Evolutionary conservation across 1,140 invertebrate genomes (phyloP).

Genomic region (Pachypeltis micranthus): DNA sequence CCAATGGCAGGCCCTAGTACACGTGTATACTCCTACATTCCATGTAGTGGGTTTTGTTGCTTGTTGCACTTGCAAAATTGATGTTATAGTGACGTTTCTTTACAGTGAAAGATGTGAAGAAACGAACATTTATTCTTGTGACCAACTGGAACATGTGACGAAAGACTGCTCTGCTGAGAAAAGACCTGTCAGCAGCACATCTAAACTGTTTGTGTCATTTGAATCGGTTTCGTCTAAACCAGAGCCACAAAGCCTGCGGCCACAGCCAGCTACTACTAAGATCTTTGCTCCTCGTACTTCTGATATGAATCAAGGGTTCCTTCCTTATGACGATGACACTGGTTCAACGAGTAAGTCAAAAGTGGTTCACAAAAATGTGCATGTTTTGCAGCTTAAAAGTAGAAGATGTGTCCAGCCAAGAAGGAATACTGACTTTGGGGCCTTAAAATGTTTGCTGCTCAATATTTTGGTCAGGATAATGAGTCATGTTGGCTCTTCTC

Average conservation of each 20-base stretch:
- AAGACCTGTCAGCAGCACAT: neutral
- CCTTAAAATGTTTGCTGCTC: too few relatives aligned
- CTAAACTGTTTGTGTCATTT: conserved; percentile 11
- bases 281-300: conserved; percentile 75
- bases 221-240: conserved; percentile 10
- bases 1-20: too few relatives aligned
- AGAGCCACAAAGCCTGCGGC: conserved; percentile 33
- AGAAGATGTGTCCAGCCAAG: too few relatives aligned
- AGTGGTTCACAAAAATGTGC: too few relatives aligned
- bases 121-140: conserved; percentile 17
- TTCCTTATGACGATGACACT: conserved; percentile 75
- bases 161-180: neutral
- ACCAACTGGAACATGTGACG: conserved; percentile 15
- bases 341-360: conserved; percentile 65
- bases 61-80: too few relatives aligned
- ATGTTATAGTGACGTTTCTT: neutral
- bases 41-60: too few relatives aligned
- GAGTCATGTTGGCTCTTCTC: too few relatives aligned
- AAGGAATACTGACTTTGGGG: too few relatives aligned
- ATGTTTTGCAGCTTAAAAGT: too few relatives aligned
- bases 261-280: conserved; percentile 54
- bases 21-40: too few relatives aligned
- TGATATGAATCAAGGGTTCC: conserved; percentile 87
- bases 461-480: too few relatives aligned
- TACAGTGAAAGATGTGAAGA: conserved; percentile 19